A percentile compares a stretch with the other conserved stretches of the same genome.
Conservation (phyloP, 2,113 vertebrate genomes). For the Tragelaphus scriptus region DNA sequence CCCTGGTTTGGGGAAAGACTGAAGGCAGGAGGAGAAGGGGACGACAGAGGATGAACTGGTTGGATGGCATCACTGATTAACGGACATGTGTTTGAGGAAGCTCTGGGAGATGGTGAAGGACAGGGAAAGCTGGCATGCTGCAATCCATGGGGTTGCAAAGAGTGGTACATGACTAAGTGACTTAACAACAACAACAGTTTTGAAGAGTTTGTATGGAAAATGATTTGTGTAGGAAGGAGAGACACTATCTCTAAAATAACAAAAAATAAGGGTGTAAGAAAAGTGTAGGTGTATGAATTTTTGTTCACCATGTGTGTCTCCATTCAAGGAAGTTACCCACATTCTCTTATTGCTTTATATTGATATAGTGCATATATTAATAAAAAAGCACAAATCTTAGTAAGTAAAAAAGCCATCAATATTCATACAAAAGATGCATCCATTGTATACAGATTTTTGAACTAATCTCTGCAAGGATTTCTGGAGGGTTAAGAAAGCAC, state of each 20-base stretch:
- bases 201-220: neutral
- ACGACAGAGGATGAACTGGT: accelerated
- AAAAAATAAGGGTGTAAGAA: accelerated
- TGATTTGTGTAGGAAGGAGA: neutral
- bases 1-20: neutral
- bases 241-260: neutral
- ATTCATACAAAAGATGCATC: neutral
- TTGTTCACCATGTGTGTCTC: accelerated
- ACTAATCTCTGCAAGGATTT: neutral
- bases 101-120: neutral
- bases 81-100: neutral
- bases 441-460: neutral
- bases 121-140: neutral
- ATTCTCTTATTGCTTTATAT: neutral
- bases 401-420: neutral
- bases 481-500: neutral
- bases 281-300: neutral
- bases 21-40: neutral
- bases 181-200: neutral
- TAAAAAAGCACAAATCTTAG: neutral
- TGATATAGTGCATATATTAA: neutral
- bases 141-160: accelerated
- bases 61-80: neutral
- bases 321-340: neutral
- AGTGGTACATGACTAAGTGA: neutral